Percentiles rank a stretch among this genome's conserved stretches.
Evolutionary conservation across 2,113 vertebrate genomes (phyloP).

Genomic region (Microcebus jonahi): DNA sequence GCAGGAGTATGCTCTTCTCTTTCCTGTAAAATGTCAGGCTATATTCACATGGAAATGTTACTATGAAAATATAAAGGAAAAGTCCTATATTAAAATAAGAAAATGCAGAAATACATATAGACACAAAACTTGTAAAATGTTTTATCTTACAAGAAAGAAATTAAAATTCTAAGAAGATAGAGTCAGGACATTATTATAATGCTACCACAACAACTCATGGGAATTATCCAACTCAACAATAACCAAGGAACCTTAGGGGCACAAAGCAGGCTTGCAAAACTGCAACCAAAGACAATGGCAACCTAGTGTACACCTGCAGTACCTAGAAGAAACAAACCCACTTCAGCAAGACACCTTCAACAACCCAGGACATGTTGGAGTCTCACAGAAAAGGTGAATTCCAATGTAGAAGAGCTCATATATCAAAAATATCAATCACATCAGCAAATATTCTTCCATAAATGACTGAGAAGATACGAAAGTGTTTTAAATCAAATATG

Average conservation of each 20-base stretch:
- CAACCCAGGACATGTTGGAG: not conserved
- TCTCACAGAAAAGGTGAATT: not conserved
- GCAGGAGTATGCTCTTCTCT: not conserved
- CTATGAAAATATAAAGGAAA: not conserved
- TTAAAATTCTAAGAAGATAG: not conserved
- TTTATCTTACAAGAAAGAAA: not conserved
- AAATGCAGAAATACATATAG: not conserved
- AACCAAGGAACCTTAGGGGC: not conserved
- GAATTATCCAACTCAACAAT: not conserved
- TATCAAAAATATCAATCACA: conserved; percentile 7
- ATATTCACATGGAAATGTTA: not conserved
- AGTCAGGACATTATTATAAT: not conserved
- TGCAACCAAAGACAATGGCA: not conserved
- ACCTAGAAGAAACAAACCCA: not conserved
- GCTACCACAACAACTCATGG: not conserved
- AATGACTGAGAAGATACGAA: not conserved
- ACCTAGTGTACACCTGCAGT: not conserved
- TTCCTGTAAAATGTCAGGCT: not conserved
- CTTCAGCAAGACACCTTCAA: not conserved
- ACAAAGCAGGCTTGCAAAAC: not conserved
- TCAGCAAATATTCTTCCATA: not conserved
- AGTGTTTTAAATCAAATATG: not conserved
- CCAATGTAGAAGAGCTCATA: not conserved
- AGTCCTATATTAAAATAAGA: not conserved
- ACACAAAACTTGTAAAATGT: not conserved